Base-by-base conservation (phyloP, 2,888 invertebrate genomes). In the Tryphoninae sp. region DNA sequence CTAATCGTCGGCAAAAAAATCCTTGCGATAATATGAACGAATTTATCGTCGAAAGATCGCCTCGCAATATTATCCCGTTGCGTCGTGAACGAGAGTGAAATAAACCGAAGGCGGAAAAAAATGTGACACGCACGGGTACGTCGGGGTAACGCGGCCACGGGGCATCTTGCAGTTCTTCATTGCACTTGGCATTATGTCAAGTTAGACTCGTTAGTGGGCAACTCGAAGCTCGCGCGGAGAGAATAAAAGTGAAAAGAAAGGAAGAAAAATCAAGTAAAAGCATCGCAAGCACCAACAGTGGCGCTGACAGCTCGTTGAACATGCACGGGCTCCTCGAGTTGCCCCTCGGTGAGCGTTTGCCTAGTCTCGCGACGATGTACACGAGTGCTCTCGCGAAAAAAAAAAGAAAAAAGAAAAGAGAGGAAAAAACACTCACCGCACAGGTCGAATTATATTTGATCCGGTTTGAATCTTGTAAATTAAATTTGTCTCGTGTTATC, bases 171-270 rank as follows among this genome's bases (percentile, higher is more conserved):
- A 90, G 90, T 88, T 51, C 55, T 55, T 19, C 89, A 89, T 91
- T 90, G 89, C 89, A 90, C 91, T 87, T 87, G 89, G 89, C 88
- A 91, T 92, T 92, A 92, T 89, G 92, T 91, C 91, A 90, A 90
- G 91, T 92, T 91, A 91, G 91, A 87, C 91, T 91, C 91, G 91
- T 91, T 91, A 91, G 89, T 84, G 84, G 84, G 86, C 86, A 86
- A 87, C 89, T 89, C 87, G 86, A 88, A 88, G 84, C 82, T 79
- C 75, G 71, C 68, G 69, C 61, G 11, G 55, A 58, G 22, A 51
- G 23, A 58, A 40, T 19, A 75, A 42, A 64, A 71, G 59, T 19
- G 19, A 22, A 62, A 67, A 85, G 73, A 71, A 61, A 45, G 45
- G 49, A 19, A 65, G 13, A 42, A 84, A 87, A 89, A 87, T 86